These are phyloP conservation scores for Hybognathus amarus DNA, from an alignment of 2,797 vertebrate genomes.

Conservation along the genomic window DNA sequence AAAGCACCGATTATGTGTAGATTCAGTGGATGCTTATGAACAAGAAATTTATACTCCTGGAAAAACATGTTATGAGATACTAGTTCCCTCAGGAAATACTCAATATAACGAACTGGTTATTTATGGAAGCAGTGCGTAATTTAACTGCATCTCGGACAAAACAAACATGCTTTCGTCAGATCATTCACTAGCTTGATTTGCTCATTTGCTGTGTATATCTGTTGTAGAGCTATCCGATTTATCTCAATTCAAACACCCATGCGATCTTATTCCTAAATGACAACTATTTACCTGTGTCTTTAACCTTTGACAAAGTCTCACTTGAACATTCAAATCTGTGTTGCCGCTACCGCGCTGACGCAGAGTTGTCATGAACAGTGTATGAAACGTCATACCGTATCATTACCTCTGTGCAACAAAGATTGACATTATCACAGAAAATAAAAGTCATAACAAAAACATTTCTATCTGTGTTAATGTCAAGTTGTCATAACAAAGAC, in stretches of 20 bases:
- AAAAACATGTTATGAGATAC: neutral
- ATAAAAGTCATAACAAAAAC: too few species aligned
- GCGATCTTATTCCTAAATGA: neutral
- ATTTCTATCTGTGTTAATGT: too few species aligned
- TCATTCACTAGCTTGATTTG: conserved; percentile 29
- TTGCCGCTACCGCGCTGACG: neutral
- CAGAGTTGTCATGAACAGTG: neutral
- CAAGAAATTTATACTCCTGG: neutral
- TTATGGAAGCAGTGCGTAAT: conserved; percentile 30
- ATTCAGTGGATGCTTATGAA: conserved; percentile 6
- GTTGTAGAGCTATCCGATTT: neutral
- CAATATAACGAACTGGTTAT: conserved; percentile 1
- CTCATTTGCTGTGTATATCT: conserved; percentile 12
- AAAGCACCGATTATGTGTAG: neutral
- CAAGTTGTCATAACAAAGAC: too few species aligned
- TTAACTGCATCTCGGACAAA: conserved; percentile 15
- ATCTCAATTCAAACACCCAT: neutral
- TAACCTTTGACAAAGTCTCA: neutral
- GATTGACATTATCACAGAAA: neutral
- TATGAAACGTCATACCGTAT: neutral
- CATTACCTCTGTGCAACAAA: neutral
- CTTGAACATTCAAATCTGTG: neutral
- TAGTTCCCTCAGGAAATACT: conserved; percentile 19
- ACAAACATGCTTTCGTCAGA: conserved; percentile 19
- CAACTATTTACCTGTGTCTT: neutral